Percentiles rank a stretch among this genome's conserved stretches.
Evolutionary conservation across 2,797 vertebrate species (phyloP).

Genomic region (Glyptemys insculpta): DNA sequence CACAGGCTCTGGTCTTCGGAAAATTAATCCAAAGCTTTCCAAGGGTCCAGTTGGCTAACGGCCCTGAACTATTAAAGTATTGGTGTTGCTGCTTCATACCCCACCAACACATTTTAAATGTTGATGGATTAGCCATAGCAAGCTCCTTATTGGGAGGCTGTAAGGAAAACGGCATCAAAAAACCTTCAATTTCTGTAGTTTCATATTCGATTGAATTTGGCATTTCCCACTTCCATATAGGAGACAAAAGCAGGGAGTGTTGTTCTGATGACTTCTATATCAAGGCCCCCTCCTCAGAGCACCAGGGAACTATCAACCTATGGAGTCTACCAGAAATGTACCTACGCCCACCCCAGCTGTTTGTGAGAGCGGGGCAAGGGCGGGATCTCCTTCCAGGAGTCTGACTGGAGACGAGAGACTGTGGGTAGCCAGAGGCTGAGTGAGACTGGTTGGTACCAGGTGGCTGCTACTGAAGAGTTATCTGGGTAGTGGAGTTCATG

Average conservation of each 20-base stretch:
- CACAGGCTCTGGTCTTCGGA: rapidly evolving
- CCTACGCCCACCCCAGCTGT: not conserved
- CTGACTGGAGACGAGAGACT: not conserved
- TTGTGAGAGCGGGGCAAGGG: not conserved
- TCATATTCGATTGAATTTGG: not conserved
- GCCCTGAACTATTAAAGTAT: not conserved
- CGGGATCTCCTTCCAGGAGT: not conserved
- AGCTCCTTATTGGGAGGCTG: rapidly evolving
- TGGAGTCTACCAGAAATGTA: not conserved
- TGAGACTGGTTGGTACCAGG: not conserved
- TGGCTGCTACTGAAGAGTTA: not conserved
- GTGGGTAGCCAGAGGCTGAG: not conserved
- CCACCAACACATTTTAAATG: rapidly evolving
- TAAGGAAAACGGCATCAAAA: not conserved
- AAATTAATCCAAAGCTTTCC: not conserved
- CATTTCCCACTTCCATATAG: not conserved
- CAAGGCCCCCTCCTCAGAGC: not conserved
- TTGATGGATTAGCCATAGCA: not conserved
- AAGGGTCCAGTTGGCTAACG: not conserved
- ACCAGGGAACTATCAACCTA: rapidly evolving
- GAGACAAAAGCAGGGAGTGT: not conserved
- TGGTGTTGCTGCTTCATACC: not conserved
- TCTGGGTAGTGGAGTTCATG: not conserved
- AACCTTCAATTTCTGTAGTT: not conserved
- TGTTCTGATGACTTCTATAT: not conserved